These are phyloP conservation scores for Morbakka virulenta DNA, from an alignment of 30 jellyfish, hydroid and myxozoan genomes.

Conservation along the genomic window DNA sequence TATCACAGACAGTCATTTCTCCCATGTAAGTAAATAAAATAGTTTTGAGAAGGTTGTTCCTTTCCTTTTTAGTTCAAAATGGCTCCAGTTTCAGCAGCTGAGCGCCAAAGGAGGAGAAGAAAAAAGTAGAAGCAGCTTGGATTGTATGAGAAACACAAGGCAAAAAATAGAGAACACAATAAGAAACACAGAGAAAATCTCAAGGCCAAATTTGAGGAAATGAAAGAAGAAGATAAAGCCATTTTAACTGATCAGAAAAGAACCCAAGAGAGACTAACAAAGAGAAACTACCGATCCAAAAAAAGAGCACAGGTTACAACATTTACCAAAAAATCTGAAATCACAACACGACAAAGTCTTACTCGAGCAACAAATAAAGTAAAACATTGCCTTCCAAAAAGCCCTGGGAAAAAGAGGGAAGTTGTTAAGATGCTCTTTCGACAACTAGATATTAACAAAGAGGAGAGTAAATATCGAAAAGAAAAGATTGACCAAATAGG, in stretches of 20 bases:
- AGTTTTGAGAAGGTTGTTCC: too few relatives aligned
- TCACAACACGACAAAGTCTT: background rate
- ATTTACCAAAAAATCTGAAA: background rate
- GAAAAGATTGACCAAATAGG: too few relatives aligned
- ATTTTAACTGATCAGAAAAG: background rate
- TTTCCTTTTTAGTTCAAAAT: background rate
- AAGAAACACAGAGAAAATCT: background rate
- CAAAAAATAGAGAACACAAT: background rate
- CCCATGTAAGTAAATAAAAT: too few relatives aligned
- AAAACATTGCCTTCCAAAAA: background rate
- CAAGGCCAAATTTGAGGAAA: background rate
- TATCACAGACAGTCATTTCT: too few relatives aligned
- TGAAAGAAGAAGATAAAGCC: conserved; percentile 19
- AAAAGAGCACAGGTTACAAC: background rate
- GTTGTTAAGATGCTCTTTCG: conserved; percentile 23
- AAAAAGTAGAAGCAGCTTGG: conserved; percentile 20
- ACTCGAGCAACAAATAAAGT: conserved; percentile 22
- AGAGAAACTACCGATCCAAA: conserved; percentile 8
- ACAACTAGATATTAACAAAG: background rate
- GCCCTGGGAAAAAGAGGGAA: conserved; percentile 9
- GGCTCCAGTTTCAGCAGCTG: conserved; percentile 10
- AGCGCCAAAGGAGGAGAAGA: conserved; percentile 43
- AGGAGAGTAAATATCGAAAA: background rate
- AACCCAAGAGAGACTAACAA: conserved; percentile 35
- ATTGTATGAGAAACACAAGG: conserved; percentile 9